Evolutionary conservation across 2,113 vertebrate species (phyloP).

Genomic region (Phodopus roborovskii): DNA sequence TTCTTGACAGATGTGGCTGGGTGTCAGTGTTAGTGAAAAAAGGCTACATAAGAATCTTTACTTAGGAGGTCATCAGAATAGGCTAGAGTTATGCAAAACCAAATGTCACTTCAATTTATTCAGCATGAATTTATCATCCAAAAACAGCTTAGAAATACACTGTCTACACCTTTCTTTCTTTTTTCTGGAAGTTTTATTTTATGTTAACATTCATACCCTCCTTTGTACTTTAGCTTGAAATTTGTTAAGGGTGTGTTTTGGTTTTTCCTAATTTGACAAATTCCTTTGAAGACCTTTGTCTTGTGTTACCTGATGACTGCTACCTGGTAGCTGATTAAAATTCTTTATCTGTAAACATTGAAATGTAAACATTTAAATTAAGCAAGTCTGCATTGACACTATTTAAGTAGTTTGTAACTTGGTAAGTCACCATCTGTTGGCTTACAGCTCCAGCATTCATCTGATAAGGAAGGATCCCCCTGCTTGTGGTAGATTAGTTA

Average conservation of each 20-base stretch:
- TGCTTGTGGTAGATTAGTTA: conserved; percentile 3
- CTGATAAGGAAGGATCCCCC: not conserved
- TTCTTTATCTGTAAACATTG: conserved; percentile 21
- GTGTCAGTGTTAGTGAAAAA: conserved; percentile 68
- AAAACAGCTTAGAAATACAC: conserved; percentile 72
- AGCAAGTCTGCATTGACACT: not conserved
- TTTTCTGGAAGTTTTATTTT: conserved; percentile 69
- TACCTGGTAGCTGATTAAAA: conserved; percentile 40
- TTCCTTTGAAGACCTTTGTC: conserved; percentile 10
- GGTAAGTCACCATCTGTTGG: conserved; percentile 10
- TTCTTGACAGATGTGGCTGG: conserved; percentile 51
- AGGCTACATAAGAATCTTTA: conserved; percentile 70
- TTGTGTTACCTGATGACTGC: conserved; percentile 19
- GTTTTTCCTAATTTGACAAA: conserved; percentile 10
- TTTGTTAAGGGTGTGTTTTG: conserved; percentile 53
- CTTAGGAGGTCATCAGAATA: conserved; percentile 73
- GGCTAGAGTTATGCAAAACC: conserved; percentile 76
- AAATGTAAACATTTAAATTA: not conserved
- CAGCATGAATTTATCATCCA: conserved; percentile 74
- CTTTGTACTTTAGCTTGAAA: conserved; percentile 69
- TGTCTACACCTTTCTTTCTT: conserved; percentile 63
- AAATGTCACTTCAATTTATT: conserved; percentile 82
- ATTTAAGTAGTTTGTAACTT: conserved; percentile 15
- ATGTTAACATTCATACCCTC: conserved; percentile 67
- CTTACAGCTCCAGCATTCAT: not conserved